Conservation (phyloP, 2,797 vertebrate species). For the Enteromius paludinosus region DNA sequence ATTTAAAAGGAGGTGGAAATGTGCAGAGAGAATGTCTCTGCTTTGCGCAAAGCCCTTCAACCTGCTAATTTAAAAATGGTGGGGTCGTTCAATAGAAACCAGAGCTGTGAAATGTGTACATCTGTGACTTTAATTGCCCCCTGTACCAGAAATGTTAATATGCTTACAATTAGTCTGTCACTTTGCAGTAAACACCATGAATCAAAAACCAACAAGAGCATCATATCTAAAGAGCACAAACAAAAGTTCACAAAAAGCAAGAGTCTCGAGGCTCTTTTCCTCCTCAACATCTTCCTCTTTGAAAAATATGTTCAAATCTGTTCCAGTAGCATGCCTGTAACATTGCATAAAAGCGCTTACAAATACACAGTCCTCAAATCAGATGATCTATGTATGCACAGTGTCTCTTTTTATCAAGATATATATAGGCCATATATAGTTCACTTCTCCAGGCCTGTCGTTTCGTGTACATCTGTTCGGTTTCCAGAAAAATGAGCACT, state of each 20-base stretch:
- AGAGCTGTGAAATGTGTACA: background rate
- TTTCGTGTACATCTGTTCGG: background rate
- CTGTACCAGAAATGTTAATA: slow-evolving; percentile 58
- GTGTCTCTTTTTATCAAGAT: slow-evolving; percentile 11
- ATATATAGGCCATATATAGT: background rate
- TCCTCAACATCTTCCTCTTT: background rate
- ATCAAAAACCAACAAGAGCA: slow-evolving; percentile 44
- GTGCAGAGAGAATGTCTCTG: background rate
- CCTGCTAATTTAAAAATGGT: slow-evolving; percentile 25
- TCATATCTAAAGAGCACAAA: background rate
- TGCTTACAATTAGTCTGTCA: slow-evolving; percentile 66
- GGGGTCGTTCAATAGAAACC: background rate
- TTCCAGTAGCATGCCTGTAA: background rate
- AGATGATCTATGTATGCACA: background rate
- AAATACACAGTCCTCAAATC: background rate
- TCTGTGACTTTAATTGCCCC: background rate
- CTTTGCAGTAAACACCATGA: slow-evolving; percentile 64
- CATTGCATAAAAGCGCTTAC: background rate
- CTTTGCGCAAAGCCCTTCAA: background rate
- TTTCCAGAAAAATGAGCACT: background rate
- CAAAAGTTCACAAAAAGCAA: background rate
- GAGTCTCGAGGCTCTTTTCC: background rate
- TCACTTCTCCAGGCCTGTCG: background rate
- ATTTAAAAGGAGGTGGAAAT: background rate
- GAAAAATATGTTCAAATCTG: background rate